Percentiles rank a stretch among this genome's conserved stretches.
These are phyloP conservation scores for Anneissia japonica DNA, from an alignment of 35 echinoderm and acorn worm species.

Conservation along the genomic window DNA sequence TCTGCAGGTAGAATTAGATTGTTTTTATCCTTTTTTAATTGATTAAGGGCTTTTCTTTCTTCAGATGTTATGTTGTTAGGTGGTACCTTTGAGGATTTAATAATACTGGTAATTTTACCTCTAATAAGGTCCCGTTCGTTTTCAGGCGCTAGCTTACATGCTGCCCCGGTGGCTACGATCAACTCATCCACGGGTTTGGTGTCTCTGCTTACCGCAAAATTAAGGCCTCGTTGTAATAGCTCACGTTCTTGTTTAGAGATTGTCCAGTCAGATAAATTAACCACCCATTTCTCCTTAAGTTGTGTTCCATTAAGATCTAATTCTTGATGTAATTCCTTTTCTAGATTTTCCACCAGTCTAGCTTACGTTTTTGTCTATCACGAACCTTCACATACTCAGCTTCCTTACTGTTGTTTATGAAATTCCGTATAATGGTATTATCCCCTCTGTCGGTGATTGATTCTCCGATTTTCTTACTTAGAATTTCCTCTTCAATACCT, in stretches of 20 bases:
- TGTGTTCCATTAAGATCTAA: neutral
- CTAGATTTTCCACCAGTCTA: neutral
- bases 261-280: neutral
- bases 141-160: too few species aligned
- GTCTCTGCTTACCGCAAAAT: too few species aligned
- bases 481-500: too few species aligned
- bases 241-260: neutral
- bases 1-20: constrained; percentile 10
- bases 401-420: neutral
- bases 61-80: neutral
- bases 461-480: too few species aligned
- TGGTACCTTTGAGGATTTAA: neutral
- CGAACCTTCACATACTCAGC: neutral
- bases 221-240: neutral
- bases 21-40: neutral
- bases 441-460: neutral
- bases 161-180: too few species aligned
- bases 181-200: too few species aligned
- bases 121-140: too few species aligned
- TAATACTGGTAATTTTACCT: too few species aligned
- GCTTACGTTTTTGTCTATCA: neutral
- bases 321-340: neutral
- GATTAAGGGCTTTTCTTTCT: neutral
- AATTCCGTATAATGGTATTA: neutral
- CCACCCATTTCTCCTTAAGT: neutral